A percentile compares a stretch with the other conserved stretches of the same genome.
Conservation (phyloP, 2,888 invertebrate genomes). For the Philaethria dido region DNA sequence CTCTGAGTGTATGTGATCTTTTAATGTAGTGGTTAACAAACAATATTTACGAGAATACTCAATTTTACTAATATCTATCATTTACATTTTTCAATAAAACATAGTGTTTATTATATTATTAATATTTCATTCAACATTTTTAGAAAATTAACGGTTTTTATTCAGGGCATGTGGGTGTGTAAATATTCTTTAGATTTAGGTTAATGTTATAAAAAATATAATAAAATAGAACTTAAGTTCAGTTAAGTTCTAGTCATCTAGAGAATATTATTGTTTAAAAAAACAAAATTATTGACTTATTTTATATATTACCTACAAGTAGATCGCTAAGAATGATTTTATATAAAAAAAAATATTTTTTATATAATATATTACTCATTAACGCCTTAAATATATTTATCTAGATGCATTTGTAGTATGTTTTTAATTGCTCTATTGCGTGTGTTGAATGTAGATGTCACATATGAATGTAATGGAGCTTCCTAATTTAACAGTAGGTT, state of each 20-base stretch:
- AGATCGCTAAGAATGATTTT: neutral
- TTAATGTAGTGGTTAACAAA: constrained; percentile 34
- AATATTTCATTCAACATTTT: neutral
- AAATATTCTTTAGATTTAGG: constrained; percentile 2
- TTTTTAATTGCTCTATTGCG: constrained; percentile 1
- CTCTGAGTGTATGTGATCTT: constrained; percentile 75
- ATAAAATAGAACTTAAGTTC: too few relatives aligned
- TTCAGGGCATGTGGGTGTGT: constrained; percentile 41
- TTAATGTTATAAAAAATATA: neutral
- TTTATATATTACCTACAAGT: neutral
- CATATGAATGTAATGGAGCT: constrained; percentile 31
- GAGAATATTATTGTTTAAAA: constrained; percentile 1
- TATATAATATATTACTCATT: neutral
- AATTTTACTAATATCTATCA: neutral
- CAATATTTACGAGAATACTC: neutral
- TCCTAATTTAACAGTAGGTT: constrained; percentile 30
- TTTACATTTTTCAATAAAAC: neutral
- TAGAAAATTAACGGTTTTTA: neutral
- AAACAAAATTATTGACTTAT: neutral
- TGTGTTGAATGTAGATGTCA: constrained; percentile 35
- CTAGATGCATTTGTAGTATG: neutral
- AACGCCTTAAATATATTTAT: neutral
- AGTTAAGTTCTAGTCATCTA: too few relatives aligned
- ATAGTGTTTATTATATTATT: neutral
- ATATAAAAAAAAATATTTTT: neutral